A percentile compares a stretch with the other conserved stretches of the same genome.
phyloP scores from a whole-genome alignment of 2,797 vertebrate species.

The Allobates femoralis region DNA sequence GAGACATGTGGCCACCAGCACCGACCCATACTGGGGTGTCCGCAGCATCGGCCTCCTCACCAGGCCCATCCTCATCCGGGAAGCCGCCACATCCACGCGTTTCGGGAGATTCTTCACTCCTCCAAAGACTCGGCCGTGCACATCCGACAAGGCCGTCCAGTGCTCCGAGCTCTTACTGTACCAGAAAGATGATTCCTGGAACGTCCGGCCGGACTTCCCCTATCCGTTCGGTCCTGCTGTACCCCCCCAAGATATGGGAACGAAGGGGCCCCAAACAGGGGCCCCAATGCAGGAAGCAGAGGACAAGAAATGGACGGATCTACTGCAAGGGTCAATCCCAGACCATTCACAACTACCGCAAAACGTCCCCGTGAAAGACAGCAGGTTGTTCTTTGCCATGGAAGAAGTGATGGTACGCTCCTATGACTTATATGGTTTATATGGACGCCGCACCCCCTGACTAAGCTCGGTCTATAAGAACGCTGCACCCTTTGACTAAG shows the following conservation, averaged over 20 bases:
- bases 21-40: neutral
- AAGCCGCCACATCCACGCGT: conserved; percentile 5
- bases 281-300: neutral
- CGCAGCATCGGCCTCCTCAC: conserved; percentile 9
- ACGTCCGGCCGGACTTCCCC: neutral
- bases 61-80: neutral
- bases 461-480: no score
- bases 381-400: conserved; percentile 24
- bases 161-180: conserved; percentile 13
- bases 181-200: neutral
- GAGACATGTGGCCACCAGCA: conserved; percentile 10
- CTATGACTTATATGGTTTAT: no score
- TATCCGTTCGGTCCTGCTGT: neutral
- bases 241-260: neutral
- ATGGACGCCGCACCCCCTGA: no score
- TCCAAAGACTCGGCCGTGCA: neutral
- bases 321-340: neutral
- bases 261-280: neutral
- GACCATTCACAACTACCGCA: neutral
- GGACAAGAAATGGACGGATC: neutral
- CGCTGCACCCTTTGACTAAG: no score
- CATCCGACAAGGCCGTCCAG: conserved; percentile 7
- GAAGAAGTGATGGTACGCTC: conserved; percentile 27
- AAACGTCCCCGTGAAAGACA: neutral
- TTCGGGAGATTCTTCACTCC: neutral